Conservation (phyloP, 2,797 vertebrate species). For the Euphonia xanthogaster region DNA sequence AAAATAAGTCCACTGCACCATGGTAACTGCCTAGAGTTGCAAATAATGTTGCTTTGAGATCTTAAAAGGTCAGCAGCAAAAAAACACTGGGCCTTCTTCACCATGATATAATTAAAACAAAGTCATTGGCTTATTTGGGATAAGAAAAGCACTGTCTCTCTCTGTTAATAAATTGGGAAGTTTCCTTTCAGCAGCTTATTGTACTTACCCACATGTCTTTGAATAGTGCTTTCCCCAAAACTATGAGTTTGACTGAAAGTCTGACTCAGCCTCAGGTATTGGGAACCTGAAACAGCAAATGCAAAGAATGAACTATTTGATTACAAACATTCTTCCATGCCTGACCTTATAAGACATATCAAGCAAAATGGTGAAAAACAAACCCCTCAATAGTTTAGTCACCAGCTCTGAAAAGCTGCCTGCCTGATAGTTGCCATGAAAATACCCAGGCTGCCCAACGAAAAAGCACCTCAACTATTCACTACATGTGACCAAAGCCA, state of each 20-base stretch:
- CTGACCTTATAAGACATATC: background rate
- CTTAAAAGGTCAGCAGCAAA: background rate
- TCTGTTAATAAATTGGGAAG: background rate
- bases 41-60: slow-evolving; percentile 14
- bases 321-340: background rate
- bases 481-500: slow-evolving; percentile 38
- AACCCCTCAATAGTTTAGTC: background rate
- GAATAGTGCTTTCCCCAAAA: background rate
- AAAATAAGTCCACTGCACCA: slow-evolving; percentile 7
- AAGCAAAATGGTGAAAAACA: slow-evolving; percentile 20
- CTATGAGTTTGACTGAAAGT: background rate
- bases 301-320: background rate
- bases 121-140: background rate
- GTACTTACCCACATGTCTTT: background rate
- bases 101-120: slow-evolving; percentile 20
- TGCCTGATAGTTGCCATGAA: background rate
- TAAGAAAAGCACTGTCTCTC: slow-evolving; percentile 1
- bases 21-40: background rate
- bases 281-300: background rate
- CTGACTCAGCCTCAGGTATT: background rate
- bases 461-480: slow-evolving; percentile 29
- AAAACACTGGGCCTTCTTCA: background rate
- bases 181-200: background rate
- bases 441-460: slow-evolving; percentile 5
- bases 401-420: slow-evolving; percentile 11